Evolutionary conservation across 2,113 vertebrate genomes (phyloP), one percentile per base, ranked within the genome.

Genomic region (Melanerpes aurifrons): DNA sequence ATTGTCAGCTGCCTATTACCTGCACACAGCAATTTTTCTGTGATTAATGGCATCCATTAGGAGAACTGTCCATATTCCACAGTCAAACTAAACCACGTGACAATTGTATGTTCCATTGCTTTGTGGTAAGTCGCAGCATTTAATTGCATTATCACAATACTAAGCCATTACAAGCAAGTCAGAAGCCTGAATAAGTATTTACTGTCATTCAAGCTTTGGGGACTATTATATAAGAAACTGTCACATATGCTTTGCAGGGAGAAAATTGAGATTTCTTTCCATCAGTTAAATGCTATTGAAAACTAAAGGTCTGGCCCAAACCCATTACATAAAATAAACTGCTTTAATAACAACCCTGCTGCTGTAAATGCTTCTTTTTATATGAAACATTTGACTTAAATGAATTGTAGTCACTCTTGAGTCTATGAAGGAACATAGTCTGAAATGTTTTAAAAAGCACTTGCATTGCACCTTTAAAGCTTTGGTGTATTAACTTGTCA

Each of bases 101-200:
- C 92, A 92, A 57, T 74, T 89, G 71, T 61, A 21, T 71, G 59
- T 93, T 79, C 80, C 28, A 13, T 37, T 93, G 76, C 73, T 78
- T 86, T 82, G 80, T 53, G 69, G 62, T 37, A 78, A 86, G 76
- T 84, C 86, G 73, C 77, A 88, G 86, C 73, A 86, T 88, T 88
- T 96, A 95, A 95, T 94, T 91, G 43, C 21, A 73, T 93, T 95
- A 94, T 93, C 82, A 88, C 94, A 95, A 83, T 68, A 73, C 50
- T 47, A 31, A 73, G 76, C 87, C 47, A 48, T 94, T 95, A 63
- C 68, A 84, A 78, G 67, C 58, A 75, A 88, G 45, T 79, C 80
- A 91, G 80, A 64, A 88, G 45, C 25, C 91, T 78, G 54, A 75
- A 74, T 91, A 74, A 54, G 82, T 90, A 86, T 86, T 87, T 91